These are phyloP conservation scores for Crypturellus undulatus DNA, from an alignment of 2,113 vertebrate species.

Conservation along the genomic window DNA sequence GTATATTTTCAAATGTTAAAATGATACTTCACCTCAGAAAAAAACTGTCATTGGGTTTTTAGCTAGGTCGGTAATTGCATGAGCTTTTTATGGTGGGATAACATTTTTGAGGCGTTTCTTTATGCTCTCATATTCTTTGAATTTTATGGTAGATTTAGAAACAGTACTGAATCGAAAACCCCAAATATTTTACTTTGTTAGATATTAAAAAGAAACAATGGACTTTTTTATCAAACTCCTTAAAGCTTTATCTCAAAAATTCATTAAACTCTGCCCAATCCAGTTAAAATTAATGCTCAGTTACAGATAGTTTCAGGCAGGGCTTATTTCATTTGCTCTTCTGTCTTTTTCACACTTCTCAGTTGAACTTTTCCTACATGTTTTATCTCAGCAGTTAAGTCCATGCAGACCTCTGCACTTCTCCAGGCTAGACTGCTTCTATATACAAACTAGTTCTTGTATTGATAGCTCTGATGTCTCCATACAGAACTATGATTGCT, in stretches of 20 bases:
- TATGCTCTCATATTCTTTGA: background rate
- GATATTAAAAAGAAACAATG: background rate
- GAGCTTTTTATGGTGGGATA: background rate
- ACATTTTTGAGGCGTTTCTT: background rate
- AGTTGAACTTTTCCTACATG: background rate
- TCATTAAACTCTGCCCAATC: background rate
- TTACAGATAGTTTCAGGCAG: background rate
- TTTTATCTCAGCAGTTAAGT: background rate
- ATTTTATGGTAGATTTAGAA: background rate
- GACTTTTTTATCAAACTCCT: background rate
- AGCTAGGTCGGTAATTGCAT: background rate
- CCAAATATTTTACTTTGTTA: background rate
- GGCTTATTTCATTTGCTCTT: background rate
- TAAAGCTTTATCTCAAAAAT: background rate
- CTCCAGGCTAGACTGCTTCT: background rate
- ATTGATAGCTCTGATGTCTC: background rate
- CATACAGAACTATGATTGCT: background rate
- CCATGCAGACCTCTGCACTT: background rate
- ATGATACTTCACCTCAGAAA: background rate
- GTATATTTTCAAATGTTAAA: background rate
- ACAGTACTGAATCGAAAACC: background rate
- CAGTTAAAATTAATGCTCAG: background rate
- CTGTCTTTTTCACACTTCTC: background rate
- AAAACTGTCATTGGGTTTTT: background rate
- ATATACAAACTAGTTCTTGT: background rate